Percentiles rank a stretch among this genome's conserved stretches.
Conservation (phyloP, 2,797 vertebrate genomes). For the Mallotus villosus region DNA sequence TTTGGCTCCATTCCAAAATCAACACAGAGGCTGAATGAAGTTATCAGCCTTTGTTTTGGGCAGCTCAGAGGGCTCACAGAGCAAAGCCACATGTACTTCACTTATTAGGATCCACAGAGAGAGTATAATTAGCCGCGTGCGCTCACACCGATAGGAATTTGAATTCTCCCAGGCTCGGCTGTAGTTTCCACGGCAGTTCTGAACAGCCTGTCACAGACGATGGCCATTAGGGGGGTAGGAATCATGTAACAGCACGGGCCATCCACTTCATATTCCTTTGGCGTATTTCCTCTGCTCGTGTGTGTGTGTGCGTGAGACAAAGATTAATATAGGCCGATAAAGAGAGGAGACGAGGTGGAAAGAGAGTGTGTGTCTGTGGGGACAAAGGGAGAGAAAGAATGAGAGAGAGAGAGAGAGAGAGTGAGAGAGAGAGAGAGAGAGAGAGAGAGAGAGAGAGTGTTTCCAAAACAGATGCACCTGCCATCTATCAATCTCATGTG, state of each 20-base stretch:
- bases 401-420: not conserved
- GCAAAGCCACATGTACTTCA: not conserved
- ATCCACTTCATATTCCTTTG: not conserved
- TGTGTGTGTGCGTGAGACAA: not conserved
- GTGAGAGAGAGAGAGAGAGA: not conserved
- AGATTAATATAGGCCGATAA: not conserved
- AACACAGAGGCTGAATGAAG: not conserved
- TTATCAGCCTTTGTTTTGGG: not conserved
- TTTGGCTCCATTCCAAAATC: not conserved
- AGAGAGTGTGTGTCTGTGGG: not conserved
- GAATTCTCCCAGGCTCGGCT: not conserved
- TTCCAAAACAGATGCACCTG: no score
- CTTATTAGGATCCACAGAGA: not conserved
- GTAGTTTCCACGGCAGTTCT: not conserved
- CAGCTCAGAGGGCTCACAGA: not conserved
- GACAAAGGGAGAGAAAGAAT: not conserved
- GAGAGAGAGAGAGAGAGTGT: not conserved
- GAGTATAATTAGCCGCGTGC: slow-evolving; percentile 6
- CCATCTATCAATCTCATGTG: no score
- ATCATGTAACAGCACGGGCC: not conserved
- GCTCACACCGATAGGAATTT: not conserved
- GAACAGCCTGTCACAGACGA: not conserved
- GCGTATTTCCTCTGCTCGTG: not conserved
- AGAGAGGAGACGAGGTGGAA: not conserved
- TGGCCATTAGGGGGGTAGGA: not conserved